Evolutionary conservation across 2,797 vertebrate species (phyloP), one percentile per base, ranked within the genome.

Genomic region (Sebastes minor): DNA sequence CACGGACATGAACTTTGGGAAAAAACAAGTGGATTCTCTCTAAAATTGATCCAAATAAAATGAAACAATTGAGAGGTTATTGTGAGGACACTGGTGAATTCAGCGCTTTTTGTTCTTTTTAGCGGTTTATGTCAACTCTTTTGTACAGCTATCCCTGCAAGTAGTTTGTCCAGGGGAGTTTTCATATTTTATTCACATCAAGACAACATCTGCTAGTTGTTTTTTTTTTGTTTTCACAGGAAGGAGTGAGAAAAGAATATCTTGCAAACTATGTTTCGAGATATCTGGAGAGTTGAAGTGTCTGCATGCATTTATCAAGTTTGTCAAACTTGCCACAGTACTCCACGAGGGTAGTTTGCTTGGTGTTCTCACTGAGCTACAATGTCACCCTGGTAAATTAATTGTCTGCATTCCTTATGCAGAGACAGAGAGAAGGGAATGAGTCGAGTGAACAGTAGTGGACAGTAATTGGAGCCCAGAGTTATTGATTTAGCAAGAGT

Each of bases 401-500:
- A 89, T 90, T 83, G 75, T 80, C 88, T 88, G 35, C 28, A 59
- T 83, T 89, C 68, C 65, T 83, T 81, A 84, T 84, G 83, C 81
- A 72, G 75, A 86, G 81, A 85, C 61, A 14, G 80, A 78, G 80
- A 64, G 69, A 70, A 35, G 60, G 42, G 66, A 72, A 71, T 66
- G 78, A 84, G 68, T 79, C 69, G 56, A 74, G 76, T 64, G 80
- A 91, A 82, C 84, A 87, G 88, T 65, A 59, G 83, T 82, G 88
- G 85, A 86, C 83, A 87, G 80, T 90, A 89, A 93, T 91, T 93
- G 89, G 92, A 92, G 85, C 81, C 74, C 56, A 64, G 82, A 85
- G 71, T 91, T 94, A 94, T 93, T 93, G 90, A 94, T 94, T 95
- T 83, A 89, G 76, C 68, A 69, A 46, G 55, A 84, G 75, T 80